Base-by-base conservation (phyloP, 2,888 invertebrate genomes). In the Dynastes grantii region DNA sequence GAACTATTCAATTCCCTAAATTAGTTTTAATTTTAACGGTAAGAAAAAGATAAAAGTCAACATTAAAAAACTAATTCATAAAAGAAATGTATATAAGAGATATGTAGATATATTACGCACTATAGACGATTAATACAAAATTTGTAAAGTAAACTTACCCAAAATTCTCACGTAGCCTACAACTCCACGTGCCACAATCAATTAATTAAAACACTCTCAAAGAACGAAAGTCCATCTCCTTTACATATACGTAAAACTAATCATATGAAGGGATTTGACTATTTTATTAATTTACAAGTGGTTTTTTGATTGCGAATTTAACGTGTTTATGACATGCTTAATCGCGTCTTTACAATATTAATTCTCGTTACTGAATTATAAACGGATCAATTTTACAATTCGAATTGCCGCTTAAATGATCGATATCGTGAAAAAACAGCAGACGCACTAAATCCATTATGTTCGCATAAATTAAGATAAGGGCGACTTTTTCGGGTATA, bases 241-340 rank as follows among this genome's bases (percentile, higher is more conserved):
- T 22, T 22, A 22, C 27, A 9, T 29, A 29, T 2, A 63, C 13
- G 11, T 2, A 27, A 63, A 29, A 32, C 63, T 27, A 63, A 9
- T 63, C 8, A 11, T 9, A 4, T 22, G 22, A 22, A 32, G 29
- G 27, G 11, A 63, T 29, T 63, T 27, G 13, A 63, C 63, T 63
- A 63, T 63, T 63, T 63, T 32, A 63, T 63, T 63, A 32, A 29
- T 63, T 63, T 63, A 63, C 22, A 16, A 32, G 55, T 55, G 8
- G 2, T 13, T 3, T 22, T 27, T 63, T 63, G 4, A 29, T 63
- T 63, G 16, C 16, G 22, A 27, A 27, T 13, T 2, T 8, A 11
- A 63, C 22, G 29, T 11, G 13, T 63, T 63, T 63, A 63, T 27
- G 32, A 63, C 6, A 32, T 13, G 29, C 29, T 4, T 29, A 63